phyloP scores from a whole-genome alignment of 2,888 invertebrate genomes.

The Volucella zonaria region DNA sequence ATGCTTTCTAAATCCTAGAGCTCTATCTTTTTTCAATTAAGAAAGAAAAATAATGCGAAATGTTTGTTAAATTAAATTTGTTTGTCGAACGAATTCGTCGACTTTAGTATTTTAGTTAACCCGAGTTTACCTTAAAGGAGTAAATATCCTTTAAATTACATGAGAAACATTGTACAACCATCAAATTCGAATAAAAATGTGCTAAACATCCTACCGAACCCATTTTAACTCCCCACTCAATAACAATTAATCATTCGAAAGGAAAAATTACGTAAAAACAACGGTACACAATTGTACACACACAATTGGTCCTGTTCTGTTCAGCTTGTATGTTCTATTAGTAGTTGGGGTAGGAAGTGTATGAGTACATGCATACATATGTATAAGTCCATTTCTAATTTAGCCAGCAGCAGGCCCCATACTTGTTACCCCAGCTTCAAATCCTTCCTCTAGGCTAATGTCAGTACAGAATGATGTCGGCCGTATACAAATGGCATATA shows the following conservation, averaged over 20 bases:
- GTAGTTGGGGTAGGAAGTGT: constrained; percentile 5
- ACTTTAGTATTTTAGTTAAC: no score
- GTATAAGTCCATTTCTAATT: constrained; percentile 66
- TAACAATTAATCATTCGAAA: constrained; percentile 70
- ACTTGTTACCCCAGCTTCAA: constrained; percentile 35
- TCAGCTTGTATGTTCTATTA: not conserved
- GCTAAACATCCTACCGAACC: constrained; percentile 40
- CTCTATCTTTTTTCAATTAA: no score
- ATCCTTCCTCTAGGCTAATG: constrained; percentile 56
- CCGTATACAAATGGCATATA: not conserved
- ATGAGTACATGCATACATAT: not conserved
- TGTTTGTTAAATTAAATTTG: no score
- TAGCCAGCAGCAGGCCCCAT: constrained; percentile 56
- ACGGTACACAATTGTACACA: constrained; percentile 57
- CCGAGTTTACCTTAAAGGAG: not conserved
- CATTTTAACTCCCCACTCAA: constrained; percentile 64
- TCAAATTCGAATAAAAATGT: constrained; percentile 38
- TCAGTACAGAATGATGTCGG: constrained; percentile 60
- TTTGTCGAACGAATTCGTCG: no score
- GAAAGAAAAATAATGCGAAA: no score
- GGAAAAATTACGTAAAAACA: constrained; percentile 72
- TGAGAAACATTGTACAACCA: not conserved
- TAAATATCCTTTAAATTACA: not conserved
- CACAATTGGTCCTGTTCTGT: constrained; percentile 51
- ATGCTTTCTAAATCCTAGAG: no score